phyloP scores from a whole-genome alignment of 53 echinoderm and acorn worm genomes.

The Antedon mediterranea region DNA sequence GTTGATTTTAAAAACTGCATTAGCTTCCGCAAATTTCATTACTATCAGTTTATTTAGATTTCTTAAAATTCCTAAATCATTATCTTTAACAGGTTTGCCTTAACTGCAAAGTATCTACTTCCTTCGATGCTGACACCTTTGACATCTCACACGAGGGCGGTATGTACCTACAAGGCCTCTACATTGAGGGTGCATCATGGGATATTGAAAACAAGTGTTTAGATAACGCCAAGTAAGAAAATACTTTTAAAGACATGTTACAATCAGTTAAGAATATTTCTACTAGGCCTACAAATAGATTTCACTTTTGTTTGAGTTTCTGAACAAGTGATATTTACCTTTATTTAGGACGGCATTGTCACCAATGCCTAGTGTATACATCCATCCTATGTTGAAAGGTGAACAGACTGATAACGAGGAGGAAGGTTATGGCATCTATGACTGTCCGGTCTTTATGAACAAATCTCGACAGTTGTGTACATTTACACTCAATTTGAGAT shows the following conservation, averaged over 20 bases:
- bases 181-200: constrained; percentile 80
- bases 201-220: constrained; percentile 46
- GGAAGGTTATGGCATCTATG: constrained; percentile 11
- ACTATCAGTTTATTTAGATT: neutral
- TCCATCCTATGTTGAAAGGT: constrained; percentile 37
- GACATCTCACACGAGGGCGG: constrained; percentile 65
- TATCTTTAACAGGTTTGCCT: constrained; percentile 43
- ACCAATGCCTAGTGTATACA: constrained; percentile 79
- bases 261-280: no score
- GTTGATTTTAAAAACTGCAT: neutral
- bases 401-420: constrained; percentile 10
- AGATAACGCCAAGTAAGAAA: constrained; percentile 37
- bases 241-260: no score
- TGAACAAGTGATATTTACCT: neutral
- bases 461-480: constrained; percentile 60
- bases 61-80: no score
- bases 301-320: neutral
- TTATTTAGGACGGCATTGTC: constrained; percentile 31
- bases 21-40: neutral
- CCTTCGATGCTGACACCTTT: constrained; percentile 39
- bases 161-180: constrained; percentile 63
- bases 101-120: constrained; percentile 48
- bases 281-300: no score
- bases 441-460: constrained; percentile 78
- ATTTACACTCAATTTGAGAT: constrained; percentile 55